Evolutionary conservation across 30 jellyfish, hydroid and myxozoan species (phyloP), one percentile per base, ranked within the genome.

Genomic region (Turritopsis dohrnii): DNA sequence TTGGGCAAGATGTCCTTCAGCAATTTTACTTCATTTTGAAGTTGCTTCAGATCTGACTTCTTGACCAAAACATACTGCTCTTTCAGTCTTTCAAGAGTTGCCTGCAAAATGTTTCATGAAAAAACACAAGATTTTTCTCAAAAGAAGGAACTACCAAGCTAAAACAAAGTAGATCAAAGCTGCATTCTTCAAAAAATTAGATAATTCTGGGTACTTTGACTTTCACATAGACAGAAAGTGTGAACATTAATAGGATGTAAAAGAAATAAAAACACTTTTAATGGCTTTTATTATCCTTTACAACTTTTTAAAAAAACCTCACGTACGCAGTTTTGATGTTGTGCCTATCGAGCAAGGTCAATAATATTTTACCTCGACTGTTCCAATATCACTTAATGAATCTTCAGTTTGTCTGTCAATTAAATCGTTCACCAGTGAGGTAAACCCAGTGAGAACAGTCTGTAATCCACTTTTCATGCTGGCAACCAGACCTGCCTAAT

Each of bases 1-100:
- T 81, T 85, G 29, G 97, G 97, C 20, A 90, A 89, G 54, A 53
- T 71, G 26, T 90, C 95, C 79, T 79, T 85, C 8, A 90, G 79
- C 54, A 79, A 88, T 86, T 81, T 85, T 41, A 88, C 87, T 53
- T 90, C 97, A 7, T 90, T 80, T 54, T 60, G 74, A 18, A 89
- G 71, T 69, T 88, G 52, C 19, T 90, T 89, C 41, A 90, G 54
- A 72, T 90, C 94, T 19, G 81, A 54, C 71, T 75, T 80, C 16
- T 41, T 29, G 16, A 89, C 89, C 30, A 89, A 60, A 18, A 86
- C 76, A 83, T 84, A 85, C 22, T 77, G 75, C 72, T 83, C 90
- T 24, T 77, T 9, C 72, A 29, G 19, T 7, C 21, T 8, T 25
- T 23, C 8, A 20, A 77, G 41, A 60, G 41, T 77, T 69, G 77